Conservation (phyloP, 2,797 vertebrate species). For the Morus bassanus region DNA sequence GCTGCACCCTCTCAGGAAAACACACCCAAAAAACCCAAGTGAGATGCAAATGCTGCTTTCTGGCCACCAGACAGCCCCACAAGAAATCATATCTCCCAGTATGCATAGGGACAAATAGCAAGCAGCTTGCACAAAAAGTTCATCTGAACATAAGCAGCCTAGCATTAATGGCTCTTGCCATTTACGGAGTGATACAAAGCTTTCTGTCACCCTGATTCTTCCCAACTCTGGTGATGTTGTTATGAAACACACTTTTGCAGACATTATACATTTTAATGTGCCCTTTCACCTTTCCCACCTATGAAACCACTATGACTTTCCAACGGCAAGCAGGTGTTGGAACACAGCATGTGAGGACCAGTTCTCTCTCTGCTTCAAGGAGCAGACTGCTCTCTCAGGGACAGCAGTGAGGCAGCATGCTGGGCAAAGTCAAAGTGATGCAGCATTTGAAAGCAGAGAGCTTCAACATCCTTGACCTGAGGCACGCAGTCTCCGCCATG, state of each 20-base stretch:
- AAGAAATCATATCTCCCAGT: neutral
- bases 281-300: neutral
- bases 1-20: neutral
- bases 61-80: neutral
- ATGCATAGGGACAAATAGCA: neutral
- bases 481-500: neutral
- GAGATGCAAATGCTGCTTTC: neutral
- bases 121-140: neutral
- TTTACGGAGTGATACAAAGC: neutral
- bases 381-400: neutral
- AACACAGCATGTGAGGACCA: rapidly evolving
- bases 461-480: neutral
- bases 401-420: neutral
- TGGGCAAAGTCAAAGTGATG: neutral
- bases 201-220: neutral
- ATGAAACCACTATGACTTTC: neutral
- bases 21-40: neutral
- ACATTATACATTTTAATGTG: neutral
- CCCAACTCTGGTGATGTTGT: neutral
- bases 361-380: neutral
- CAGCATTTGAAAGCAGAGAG: neutral
- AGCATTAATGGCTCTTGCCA: neutral
- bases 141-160: neutral
- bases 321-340: neutral
- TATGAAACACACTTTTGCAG: neutral